Conservation (phyloP, 2,797 vertebrate species). For the Morelia viridis region DNA sequence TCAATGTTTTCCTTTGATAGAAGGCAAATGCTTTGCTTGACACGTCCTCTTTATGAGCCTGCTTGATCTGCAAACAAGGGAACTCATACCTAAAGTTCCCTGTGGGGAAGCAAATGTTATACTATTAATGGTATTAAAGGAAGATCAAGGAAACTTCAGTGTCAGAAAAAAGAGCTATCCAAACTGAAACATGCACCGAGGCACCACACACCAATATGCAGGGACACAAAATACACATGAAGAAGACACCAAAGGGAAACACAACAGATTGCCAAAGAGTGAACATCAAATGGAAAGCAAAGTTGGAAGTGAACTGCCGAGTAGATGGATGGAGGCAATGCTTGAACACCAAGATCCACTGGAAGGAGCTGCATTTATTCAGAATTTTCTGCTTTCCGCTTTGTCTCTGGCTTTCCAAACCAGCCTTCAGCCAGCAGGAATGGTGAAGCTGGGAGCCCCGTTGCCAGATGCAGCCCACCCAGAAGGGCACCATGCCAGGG, state of each 20-base stretch:
- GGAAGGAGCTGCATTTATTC: slow-evolving; percentile 53
- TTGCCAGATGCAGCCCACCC: background rate
- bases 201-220: background rate
- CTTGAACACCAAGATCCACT: slow-evolving; percentile 54
- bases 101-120: too few species aligned
- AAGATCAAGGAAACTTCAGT: slow-evolving; percentile 13
- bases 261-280: background rate
- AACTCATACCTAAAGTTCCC: background rate
- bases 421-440: too few species aligned
- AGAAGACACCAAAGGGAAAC: too few species aligned
- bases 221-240: slow-evolving; percentile 39
- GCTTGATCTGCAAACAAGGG: background rate
- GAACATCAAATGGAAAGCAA: background rate
- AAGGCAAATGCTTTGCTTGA: background rate
- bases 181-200: slow-evolving; percentile 31
- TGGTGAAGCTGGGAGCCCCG: background rate
- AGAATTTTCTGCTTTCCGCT: too few species aligned
- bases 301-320: slow-evolving; percentile 1
- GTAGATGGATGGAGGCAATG: slow-evolving; percentile 48
- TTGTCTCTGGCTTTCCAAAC: too few species aligned
- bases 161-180: slow-evolving; percentile 35
- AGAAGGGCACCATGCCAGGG: background rate
- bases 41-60: background rate
- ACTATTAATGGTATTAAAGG: background rate
- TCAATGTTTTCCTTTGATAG: background rate